Evolutionary conservation across 2,888 invertebrate genomes (phyloP).

Genomic region (Harmothoe impar): DNA sequence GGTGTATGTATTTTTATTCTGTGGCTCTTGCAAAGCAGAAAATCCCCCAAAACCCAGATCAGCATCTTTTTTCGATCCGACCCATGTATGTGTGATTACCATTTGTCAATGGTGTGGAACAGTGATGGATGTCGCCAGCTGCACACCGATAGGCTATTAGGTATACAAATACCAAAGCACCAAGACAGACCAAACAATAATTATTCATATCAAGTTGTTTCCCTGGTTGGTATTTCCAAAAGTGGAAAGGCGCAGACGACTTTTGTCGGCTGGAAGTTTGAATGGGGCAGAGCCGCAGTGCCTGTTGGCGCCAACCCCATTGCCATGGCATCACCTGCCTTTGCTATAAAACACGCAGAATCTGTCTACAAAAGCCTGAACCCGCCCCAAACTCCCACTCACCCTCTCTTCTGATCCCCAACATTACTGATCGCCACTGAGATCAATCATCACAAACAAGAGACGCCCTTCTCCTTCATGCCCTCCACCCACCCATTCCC

Average conservation of each 20-base stretch:
- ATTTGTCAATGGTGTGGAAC: too few species aligned
- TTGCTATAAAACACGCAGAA: background rate
- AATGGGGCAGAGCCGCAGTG: background rate
- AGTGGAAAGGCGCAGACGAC: background rate
- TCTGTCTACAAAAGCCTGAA: background rate
- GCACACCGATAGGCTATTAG: too few species aligned
- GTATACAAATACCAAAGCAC: too few species aligned
- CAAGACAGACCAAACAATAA: background rate
- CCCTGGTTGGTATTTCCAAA: background rate
- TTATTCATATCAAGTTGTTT: background rate
- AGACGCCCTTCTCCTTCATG: background rate
- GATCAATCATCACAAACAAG: slow-evolving; percentile 42
- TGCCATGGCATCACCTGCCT: slow-evolving; percentile 27
- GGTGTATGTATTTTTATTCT: too few species aligned
- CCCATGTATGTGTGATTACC: too few species aligned
- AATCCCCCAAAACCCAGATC: too few species aligned
- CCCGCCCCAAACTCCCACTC: slow-evolving; percentile 20
- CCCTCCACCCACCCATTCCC: background rate
- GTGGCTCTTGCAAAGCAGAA: too few species aligned
- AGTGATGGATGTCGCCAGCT: too few species aligned
- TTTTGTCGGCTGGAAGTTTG: background rate
- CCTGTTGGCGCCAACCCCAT: background rate
- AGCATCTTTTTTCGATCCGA: too few species aligned
- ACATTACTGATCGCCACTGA: background rate
- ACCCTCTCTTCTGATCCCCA: background rate